Base-by-base conservation (phyloP, 2,113 vertebrate genomes). In the Poecile atricapillus region DNA sequence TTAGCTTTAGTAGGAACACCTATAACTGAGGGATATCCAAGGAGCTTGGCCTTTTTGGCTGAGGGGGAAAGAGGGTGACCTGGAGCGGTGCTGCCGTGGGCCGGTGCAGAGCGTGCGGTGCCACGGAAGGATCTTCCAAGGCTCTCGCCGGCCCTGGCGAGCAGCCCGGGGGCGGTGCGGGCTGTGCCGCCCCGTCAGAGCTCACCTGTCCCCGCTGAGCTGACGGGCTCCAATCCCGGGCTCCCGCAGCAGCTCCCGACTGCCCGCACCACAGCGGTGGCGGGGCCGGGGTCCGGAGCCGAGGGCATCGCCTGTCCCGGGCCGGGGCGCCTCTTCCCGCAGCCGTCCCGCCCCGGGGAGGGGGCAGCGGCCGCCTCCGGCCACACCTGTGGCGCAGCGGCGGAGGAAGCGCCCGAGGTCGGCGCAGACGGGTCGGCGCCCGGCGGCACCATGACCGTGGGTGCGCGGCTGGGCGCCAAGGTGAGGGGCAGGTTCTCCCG, bases 401-500 rank as follows among this genome's bases (percentile, higher is more conserved):
- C 8, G 35, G 62, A 60, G 90, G 78, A 19, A 74, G 67, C 37
- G 37, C 24, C 39, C 30, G 39, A 14, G 68, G 15, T 20, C 39
- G 31, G 47, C 17, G 55, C 22, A 12, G 86, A 9, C 59, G 55
- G 83, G 44, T 4, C 20, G 56, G 67, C 25, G 67, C 21, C 53
- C 50, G 16, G 78, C 44, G 81, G 88, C 68, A 76, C 23, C 73
- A 98, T 97, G 98, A 65, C 97, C 70, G 94, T 96, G 93, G 97
- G 97, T 15, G 86, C 96, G 35, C 37, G 80, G 86, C 94, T 96
- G 69, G 92, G 96, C 3, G 89, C 74, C 39, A 83, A 80, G 73
- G 93, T 60, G 58, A 94, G 88, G 25, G 35, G 86, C 83, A n/a
- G 84, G 68, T 77, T 89, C 62, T 56, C 27, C 92, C 69, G 83